phyloP scores from a whole-genome alignment of 1,140 invertebrate species.

The Stegodyphus dumicola region DNA sequence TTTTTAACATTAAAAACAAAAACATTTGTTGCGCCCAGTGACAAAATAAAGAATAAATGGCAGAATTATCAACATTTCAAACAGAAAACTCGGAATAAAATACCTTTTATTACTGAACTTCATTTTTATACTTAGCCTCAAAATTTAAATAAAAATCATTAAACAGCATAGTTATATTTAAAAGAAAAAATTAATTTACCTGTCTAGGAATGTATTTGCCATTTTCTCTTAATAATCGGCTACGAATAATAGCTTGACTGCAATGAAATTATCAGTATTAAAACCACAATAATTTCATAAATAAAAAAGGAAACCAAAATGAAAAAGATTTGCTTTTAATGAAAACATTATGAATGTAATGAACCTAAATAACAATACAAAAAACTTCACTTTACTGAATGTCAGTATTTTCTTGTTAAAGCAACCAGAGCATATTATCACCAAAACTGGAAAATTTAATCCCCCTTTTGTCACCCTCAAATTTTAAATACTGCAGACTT shows the following conservation, averaged over 20 bases:
- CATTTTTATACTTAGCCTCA: not conserved
- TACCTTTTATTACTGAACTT: too few relatives aligned
- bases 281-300: not conserved
- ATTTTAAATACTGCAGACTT: too few relatives aligned
- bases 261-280: constrained; percentile 64
- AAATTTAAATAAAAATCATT: not conserved
- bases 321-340: not conserved
- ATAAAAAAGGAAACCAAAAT: constrained; percentile 39
- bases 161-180: not conserved
- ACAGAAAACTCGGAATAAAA: too few relatives aligned
- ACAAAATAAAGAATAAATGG: too few relatives aligned
- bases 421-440: too few relatives aligned
- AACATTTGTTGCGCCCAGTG: too few relatives aligned
- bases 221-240: constrained; percentile 93
- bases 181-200: constrained; percentile 64
- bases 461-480: too few relatives aligned
- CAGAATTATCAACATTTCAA: too few relatives aligned
- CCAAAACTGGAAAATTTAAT: too few relatives aligned
- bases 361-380: not conserved
- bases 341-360: not conserved
- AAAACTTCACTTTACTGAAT: not conserved
- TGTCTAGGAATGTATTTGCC: constrained; percentile 93
- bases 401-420: too few relatives aligned
- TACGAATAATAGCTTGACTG: constrained; percentile 95
- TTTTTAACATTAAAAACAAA: too few relatives aligned